Evolutionary conservation across 1,140 invertebrate genomes (phyloP).

Genomic region (Bradysia coprophila): DNA sequence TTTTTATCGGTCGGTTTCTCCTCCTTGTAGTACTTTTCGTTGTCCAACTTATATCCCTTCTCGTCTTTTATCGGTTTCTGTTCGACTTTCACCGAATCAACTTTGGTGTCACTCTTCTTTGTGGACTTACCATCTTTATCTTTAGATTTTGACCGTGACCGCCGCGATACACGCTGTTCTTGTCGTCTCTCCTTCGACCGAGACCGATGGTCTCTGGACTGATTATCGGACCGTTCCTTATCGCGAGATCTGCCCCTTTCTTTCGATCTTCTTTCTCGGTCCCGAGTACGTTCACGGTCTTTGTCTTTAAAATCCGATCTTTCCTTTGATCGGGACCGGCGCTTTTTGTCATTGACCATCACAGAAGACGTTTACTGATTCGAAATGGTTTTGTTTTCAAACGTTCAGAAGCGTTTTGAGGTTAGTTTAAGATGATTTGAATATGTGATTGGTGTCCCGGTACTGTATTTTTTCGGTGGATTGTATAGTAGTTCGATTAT

Average conservation of each 20-base stretch:
- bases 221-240: constrained; percentile 11
- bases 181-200: constrained; percentile 18
- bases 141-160: constrained; percentile 21
- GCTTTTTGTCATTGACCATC: constrained; percentile 11
- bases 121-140: constrained; percentile 7
- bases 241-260: constrained; percentile 6
- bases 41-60: constrained; percentile 5
- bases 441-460: too few relatives aligned
- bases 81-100: neutral
- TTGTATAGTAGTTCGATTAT: too few relatives aligned
- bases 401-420: too few relatives aligned
- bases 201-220: constrained; percentile 19
- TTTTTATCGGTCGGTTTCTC: constrained; percentile 24
- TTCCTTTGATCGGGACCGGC: constrained; percentile 29
- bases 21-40: neutral
- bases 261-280: constrained; percentile 15
- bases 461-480: too few relatives aligned
- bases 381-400: too few relatives aligned
- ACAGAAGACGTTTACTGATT: neutral
- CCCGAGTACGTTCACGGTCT: constrained; percentile 9
- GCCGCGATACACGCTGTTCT: constrained; percentile 19
- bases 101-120: neutral
- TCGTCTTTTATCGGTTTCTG: neutral
- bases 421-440: too few relatives aligned
- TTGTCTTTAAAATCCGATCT: constrained; percentile 12